Percentiles rank a stretch among this genome's conserved stretches.
Evolutionary conservation across 2,113 vertebrate species (phyloP).

Genomic region (Noctilio leporinus): DNA sequence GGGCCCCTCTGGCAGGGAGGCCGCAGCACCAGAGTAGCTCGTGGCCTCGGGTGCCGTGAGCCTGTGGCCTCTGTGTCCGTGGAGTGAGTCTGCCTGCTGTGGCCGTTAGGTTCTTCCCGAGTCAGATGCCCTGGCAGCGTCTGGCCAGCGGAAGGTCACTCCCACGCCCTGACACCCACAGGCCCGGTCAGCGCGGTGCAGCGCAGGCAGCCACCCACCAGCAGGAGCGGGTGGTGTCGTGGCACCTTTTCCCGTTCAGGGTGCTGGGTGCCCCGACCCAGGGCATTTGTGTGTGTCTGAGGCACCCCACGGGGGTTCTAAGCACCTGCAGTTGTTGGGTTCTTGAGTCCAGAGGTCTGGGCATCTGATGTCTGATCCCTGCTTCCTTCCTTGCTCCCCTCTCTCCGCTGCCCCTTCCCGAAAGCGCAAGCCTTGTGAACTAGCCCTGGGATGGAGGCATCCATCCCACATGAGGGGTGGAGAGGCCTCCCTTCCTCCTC

Average conservation of each 20-base stretch:
- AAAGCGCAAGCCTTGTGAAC: rapidly evolving
- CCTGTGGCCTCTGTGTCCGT: background rate
- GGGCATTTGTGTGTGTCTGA: rapidly evolving
- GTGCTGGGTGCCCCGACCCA: rapidly evolving
- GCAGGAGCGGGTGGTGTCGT: background rate
- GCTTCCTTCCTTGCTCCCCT: background rate
- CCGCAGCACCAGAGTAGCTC: rapidly evolving
- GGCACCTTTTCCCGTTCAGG: rapidly evolving
- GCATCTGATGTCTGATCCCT: background rate
- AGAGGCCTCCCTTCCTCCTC: background rate
- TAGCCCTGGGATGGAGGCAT: background rate
- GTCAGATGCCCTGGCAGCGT: background rate
- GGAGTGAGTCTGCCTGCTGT: rapidly evolving
- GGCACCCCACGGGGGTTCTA: rapidly evolving
- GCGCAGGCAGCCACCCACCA: background rate
- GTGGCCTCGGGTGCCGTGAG: background rate
- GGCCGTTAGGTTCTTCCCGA: rapidly evolving
- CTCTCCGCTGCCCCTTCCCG: background rate
- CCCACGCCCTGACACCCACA: rapidly evolving
- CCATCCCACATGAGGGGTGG: too few relatives aligned
- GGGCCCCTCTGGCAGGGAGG: rapidly evolving
- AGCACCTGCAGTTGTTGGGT: rapidly evolving
- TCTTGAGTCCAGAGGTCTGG: too few relatives aligned
- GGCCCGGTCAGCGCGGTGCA: rapidly evolving
- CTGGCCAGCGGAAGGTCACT: rapidly evolving